A percentile compares a stretch with the other conserved stretches of the same genome.
phyloP scores from a whole-genome alignment of 2,888 invertebrate species.

The Agrotis puta region DNA sequence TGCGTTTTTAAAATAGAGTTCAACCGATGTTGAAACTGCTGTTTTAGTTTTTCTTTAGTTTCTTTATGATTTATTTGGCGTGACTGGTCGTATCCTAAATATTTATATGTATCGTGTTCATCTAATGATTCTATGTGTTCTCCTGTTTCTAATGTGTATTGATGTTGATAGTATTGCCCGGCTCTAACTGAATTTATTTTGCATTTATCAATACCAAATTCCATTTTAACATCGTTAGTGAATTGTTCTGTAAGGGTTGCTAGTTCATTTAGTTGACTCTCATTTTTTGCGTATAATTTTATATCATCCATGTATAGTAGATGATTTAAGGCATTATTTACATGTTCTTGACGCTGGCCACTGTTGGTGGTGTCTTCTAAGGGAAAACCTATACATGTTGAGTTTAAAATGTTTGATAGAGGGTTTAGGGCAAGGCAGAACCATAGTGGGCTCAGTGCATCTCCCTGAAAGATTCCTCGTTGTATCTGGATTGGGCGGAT shows the following conservation, averaged over 20 bases:
- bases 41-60: conserved; percentile 6
- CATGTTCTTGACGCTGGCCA: too few species aligned
- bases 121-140: neutral
- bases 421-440: conserved; percentile 48
- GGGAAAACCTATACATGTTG: conserved; percentile 8
- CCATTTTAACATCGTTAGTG: conserved; percentile 1
- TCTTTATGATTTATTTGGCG: conserved; percentile 16
- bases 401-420: conserved; percentile 28
- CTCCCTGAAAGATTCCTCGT: conserved; percentile 47
- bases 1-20: conserved; percentile 3
- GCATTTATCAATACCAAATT: conserved; percentile 8
- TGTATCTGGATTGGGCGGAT: conserved; percentile 32
- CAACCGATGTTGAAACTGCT: neutral
- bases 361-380: neutral
- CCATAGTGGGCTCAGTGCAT: conserved; percentile 47
- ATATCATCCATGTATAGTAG: conserved; percentile 28
- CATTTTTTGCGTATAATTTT: conserved; percentile 19
- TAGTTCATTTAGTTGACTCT: conserved; percentile 15
- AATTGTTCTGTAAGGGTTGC: conserved; percentile 2
- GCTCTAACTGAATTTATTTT: conserved; percentile 3
- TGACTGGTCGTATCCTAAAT: conserved; percentile 17
- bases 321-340: neutral
- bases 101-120: conserved; percentile 23
- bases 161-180: neutral
- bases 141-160: conserved; percentile 1